phyloP scores from a whole-genome alignment of 2,888 invertebrate genomes.

The Ectemnius continuus region DNA sequence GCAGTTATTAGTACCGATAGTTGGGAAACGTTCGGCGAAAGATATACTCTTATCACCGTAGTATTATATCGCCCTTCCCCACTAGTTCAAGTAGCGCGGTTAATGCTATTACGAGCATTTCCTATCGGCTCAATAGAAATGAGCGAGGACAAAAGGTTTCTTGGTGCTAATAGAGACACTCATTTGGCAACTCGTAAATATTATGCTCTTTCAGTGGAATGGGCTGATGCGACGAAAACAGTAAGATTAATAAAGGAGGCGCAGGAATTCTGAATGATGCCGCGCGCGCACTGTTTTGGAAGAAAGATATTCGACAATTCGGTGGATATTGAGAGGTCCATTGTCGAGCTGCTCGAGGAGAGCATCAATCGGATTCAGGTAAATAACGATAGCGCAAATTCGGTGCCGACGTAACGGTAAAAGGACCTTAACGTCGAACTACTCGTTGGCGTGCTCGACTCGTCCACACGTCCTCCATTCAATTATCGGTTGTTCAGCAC shows the following conservation, averaged over 20 bases:
- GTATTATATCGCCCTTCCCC: too few species aligned
- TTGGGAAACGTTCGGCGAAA: slow-evolving; percentile 15
- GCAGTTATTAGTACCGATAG: slow-evolving; percentile 33
- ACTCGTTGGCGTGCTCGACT: slow-evolving; percentile 65
- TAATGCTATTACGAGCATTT: too few species aligned
- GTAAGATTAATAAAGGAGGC: slow-evolving; percentile 22
- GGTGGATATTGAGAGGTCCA: slow-evolving; percentile 11
- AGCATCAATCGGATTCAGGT: slow-evolving; percentile 46
- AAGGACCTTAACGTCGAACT: slow-evolving; percentile 59
- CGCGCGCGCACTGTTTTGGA: slow-evolving; percentile 12
- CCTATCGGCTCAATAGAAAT: too few species aligned
- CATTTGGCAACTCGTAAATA: too few species aligned
- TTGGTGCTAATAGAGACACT: too few species aligned
- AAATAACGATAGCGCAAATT: slow-evolving; percentile 65
- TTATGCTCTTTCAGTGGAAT: too few species aligned
- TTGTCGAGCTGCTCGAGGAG: slow-evolving; percentile 39
- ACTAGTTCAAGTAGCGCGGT: too few species aligned
- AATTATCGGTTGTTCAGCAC: slow-evolving; percentile 68
- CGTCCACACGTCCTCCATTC: slow-evolving; percentile 69
- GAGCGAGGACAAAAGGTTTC: too few species aligned
- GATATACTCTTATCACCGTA: slow-evolving; percentile 18
- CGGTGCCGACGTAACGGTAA: slow-evolving; percentile 51
- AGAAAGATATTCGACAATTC: slow-evolving; percentile 43
- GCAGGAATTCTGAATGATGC: slow-evolving; percentile 40
- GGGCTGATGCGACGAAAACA: neutral